Percentiles rank a stretch among this genome's conserved stretches.
Evolutionary conservation across 2,888 invertebrate species (phyloP).

Genomic region (Copidosoma aretas): DNA sequence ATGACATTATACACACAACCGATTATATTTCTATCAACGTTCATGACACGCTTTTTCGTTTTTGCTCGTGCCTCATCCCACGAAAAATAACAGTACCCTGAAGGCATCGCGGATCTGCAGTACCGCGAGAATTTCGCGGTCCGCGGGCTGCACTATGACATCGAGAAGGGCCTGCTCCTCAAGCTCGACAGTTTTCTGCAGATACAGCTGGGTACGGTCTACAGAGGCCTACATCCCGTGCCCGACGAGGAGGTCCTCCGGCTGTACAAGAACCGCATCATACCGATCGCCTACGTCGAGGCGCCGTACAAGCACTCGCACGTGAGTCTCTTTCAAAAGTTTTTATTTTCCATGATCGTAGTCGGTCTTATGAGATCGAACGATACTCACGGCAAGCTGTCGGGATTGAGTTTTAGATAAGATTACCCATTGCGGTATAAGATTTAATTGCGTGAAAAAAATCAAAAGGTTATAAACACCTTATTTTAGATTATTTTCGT

Average conservation of each 20-base stretch:
- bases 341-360: no score
- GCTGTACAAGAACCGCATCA: conserved; percentile 84
- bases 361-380: no score
- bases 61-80: conserved; percentile 9
- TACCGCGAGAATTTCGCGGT: conserved; percentile 95
- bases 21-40: not conserved
- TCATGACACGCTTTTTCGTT: not conserved
- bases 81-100: conserved; percentile 72
- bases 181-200: conserved; percentile 96
- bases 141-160: conserved; percentile 97
- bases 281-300: conserved; percentile 88
- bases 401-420: no score
- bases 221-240: conserved; percentile 82
- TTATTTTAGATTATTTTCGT: no score
- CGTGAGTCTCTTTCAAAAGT: conserved; percentile 67
- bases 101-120: conserved; percentile 78
- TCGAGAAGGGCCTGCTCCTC: conserved; percentile 89
- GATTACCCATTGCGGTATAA: no score
- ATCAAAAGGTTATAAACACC: no score
- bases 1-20: no score
- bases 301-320: conserved; percentile 75
- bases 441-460: no score
- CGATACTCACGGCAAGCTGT: no score
- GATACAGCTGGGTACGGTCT: conserved; percentile 94
- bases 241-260: conserved; percentile 83